Base-by-base conservation (phyloP, 2,888 invertebrate species). In the Schrankia costaestrigalis region DNA sequence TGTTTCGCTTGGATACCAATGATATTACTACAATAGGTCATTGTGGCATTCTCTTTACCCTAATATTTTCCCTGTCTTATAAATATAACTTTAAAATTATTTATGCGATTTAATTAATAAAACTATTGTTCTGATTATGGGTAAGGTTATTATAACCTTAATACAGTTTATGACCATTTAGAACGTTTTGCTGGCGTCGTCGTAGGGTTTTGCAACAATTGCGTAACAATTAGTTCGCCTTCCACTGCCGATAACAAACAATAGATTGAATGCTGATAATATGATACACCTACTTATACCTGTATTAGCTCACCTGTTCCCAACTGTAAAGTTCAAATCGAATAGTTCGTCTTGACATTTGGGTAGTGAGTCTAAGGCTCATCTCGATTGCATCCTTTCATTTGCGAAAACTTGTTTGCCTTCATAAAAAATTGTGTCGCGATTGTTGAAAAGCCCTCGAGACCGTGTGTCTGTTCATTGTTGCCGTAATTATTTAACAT, bases 321-420 rank as follows among this genome's bases (percentile, higher is more conserved):
- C n/a, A 61, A 48, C 56, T 43, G 59, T 62, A 73, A 76, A 76
- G 77, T 75, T 78, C 73, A 76, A 50, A 62, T 63, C 63, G 58
- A 63, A 63, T 65, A 61, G 59, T 58, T 59, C 50, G 59, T 50
- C 62, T 68, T 77, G 85, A 77, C 83, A 83, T 83, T 85, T 81
- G 70, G 58, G n/a, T 46, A 35, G 52, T 35, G 34, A 42, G 26
- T 30, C 42, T 41, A 28, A 58, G 59, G 59, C 66, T 65, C 76
- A 71, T 73, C 78, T 65, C 63, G 64, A 61, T 67, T 56, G 66
- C 74, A 78, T 82, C 83, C 83, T 83, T 80, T 83, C 82, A 57
- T 77, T 73, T 63, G 53, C 59, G 46, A 55, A 55, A 62, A 63
- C 69, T 57, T 42, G 83, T 83, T 83, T 67, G 64, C 84, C 85